Evolutionary conservation across 1,140 invertebrate genomes (phyloP), one percentile per base, ranked within the genome.

Genomic region (Epicauta chinensis): DNA sequence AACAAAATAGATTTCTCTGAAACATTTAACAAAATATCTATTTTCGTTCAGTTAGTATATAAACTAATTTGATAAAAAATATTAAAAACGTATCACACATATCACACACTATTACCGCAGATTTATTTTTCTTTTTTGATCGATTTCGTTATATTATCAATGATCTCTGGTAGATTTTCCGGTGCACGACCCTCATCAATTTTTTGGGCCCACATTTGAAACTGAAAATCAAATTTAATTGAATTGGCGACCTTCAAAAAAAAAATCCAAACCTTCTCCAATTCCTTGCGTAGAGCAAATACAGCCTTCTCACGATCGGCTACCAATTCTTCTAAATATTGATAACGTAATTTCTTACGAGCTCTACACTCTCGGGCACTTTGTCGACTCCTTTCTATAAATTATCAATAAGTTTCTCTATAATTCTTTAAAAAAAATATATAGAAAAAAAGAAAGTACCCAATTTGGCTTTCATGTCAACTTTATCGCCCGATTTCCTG

Each of bases 351-450:
- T 67, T 98, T 98, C 75, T 98, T 98, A 34, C 95, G 78, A 31
- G 94, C 94, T 58, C 95, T 82, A 71, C 94, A 98, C 77, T 98
- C 95, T 62, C 94, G 79, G 54, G 95, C 95, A 77, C 92, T 96
- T 77, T 98, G 94, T 57, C 94, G 80, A 73, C 93, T 97, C 43
- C 93, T 80, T 75, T 98, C 94, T 91, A 69, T 50, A 76, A 77
- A 23, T 5, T 23, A 5, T 23, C 7, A 23, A 40, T 11, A 7
- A 40, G 10, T 15, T 30, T 30, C 15, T 44, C 7, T 13, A 7
- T 11, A 12, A 44, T 23, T 23, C n/a, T n/a, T n/a, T n/a, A n/a
- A n/a, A n/a, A n/a, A n/a, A n/a, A n/a, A n/a, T n/a, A n/a, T n/a
- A n/a, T n/a, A n/a, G n/a, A n/a, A n/a, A n/a, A n/a, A 45, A 45